Evolutionary conservation across 2,797 vertebrate genomes (phyloP), one percentile per base, ranked within the genome.

Genomic region (Crenichthys baileyi): DNA sequence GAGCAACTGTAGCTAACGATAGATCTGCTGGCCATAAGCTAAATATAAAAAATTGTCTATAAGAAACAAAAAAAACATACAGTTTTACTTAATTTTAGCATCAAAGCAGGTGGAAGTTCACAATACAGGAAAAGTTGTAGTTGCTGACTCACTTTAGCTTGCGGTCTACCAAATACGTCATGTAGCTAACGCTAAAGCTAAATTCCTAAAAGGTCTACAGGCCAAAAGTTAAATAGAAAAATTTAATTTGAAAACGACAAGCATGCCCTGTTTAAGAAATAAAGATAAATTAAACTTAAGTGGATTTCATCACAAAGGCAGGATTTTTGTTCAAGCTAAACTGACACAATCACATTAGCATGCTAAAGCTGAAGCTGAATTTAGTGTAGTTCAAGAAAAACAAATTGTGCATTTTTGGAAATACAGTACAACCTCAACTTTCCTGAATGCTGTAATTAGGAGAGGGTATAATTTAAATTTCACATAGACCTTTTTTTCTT

Each of bases 261-360:
- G 55, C 13, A 72, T 31, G 51, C 75, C 53, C 13, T 58, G 7
- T 39, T 18, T 68, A 1, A n/a, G 51, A 56, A 13, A 12, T 15
- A 78, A 44, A 72, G 80, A 77, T 55, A 44, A 36, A 73, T 44
- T 70, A 29, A 63, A 36, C 31, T 65, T 60, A 78, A 50, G 7
- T 56, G 24, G 26, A 26, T 80, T 85, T 80, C 31, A 53, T 75
- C n/a, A 4, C 1, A 1, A 26, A 2, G 7, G 12, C 26, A 1
- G 7, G 29, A 26, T 7, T 48, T 26, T 26, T 80, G 63, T 76
- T 46, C 1, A 68, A 78, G 7, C 55, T 20, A 48, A 75, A 77
- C 75, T 60, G 8, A n/a, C 61, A 82, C n/a, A 20, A 50, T 46
- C 46, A 2, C 6, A 29, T 76, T 22, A 36, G 15, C 15, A 61